Evolutionary conservation across 2,113 vertebrate genomes (phyloP).

Genomic region (Mastomys natalensis): DNA sequence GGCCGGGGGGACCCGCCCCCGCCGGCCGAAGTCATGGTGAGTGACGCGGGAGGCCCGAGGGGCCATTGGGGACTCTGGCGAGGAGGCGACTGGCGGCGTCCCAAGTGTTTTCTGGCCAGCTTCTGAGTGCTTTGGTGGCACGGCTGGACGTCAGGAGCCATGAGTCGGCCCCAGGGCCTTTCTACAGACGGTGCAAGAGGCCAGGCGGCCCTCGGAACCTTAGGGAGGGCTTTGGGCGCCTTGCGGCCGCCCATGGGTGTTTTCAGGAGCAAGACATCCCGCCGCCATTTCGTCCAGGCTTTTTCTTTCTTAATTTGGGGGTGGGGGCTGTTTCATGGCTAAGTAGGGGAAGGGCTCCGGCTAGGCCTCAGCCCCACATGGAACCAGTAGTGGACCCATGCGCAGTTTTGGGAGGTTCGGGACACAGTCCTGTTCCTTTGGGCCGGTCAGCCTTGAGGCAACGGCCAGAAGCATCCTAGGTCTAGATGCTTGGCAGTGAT

Average conservation of each 20-base stretch:
- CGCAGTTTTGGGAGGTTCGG: background rate
- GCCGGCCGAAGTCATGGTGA: slow-evolving; percentile 76
- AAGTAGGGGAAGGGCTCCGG: no score
- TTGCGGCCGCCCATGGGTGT: background rate
- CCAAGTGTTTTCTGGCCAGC: background rate
- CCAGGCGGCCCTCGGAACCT: background rate
- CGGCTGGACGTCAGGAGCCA: background rate
- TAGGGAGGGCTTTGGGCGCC: background rate
- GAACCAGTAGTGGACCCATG: background rate
- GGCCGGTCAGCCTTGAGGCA: background rate
- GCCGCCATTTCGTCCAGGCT: background rate
- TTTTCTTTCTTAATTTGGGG: background rate
- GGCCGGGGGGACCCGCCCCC: slow-evolving; percentile 80
- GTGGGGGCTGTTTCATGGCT: no score
- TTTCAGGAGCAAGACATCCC: background rate
- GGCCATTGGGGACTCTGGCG: background rate
- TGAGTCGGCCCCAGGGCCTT: background rate
- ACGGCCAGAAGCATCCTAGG: background rate
- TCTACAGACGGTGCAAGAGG: background rate
- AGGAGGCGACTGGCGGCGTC: background rate
- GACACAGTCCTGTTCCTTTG: background rate
- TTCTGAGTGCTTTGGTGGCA: background rate
- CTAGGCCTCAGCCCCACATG: background rate
- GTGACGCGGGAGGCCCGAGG: slow-evolving; percentile 8
- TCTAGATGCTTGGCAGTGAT: background rate